phyloP scores from a whole-genome alignment of 2,797 vertebrate genomes.

The Euthynnus affinis region DNA sequence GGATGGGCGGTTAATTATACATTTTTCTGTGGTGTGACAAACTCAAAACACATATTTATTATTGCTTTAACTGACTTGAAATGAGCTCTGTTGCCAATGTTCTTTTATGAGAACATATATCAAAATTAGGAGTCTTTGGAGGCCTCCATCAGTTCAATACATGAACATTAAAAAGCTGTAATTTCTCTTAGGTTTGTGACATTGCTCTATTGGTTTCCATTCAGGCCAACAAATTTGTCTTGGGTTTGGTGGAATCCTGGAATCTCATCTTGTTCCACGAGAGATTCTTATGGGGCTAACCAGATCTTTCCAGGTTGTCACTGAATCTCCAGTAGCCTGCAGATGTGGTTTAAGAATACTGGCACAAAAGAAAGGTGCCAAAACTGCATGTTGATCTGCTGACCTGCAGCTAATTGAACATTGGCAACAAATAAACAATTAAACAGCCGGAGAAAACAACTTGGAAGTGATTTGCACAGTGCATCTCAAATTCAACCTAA shows the following conservation, averaged over 20 bases:
- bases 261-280: background rate
- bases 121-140: conserved; percentile 10
- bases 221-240: conserved; percentile 39
- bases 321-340: conserved; percentile 22
- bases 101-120: conserved; percentile 49
- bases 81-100: conserved; percentile 33
- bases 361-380: conserved; percentile 1
- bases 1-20: too few species aligned
- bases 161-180: conserved; percentile 12
- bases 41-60: too few species aligned
- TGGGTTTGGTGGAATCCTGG: conserved; percentile 9
- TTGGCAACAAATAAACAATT: conserved; percentile 23
- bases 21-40: too few species aligned
- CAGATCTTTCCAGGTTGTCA: conserved; percentile 3
- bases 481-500: background rate
- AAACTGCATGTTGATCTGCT: background rate
- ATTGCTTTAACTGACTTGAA: conserved; percentile 1
- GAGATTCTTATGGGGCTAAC: conserved; percentile 12
- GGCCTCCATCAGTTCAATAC: conserved; percentile 18
- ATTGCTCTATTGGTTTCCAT: conserved; percentile 24
- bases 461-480: background rate
- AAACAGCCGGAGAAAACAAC: background rate
- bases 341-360: conserved; percentile 18
- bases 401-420: background rate
- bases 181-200: conserved; percentile 2